Evolutionary conservation across 1,140 invertebrate genomes (phyloP).

Genomic region (Drosophila varians): DNA sequence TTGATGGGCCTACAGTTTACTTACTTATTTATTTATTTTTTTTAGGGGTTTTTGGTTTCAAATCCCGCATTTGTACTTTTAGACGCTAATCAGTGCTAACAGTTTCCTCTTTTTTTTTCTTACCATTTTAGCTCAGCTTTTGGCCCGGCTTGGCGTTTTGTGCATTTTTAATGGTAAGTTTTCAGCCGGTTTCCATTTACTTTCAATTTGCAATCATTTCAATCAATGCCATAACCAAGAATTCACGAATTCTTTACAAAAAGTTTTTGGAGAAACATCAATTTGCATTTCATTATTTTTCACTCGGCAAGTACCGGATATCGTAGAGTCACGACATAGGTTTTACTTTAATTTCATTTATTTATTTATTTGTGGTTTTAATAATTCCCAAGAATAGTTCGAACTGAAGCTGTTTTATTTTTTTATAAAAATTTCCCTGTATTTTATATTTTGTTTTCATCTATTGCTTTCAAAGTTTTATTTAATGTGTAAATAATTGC

Average conservation of each 20-base stretch:
- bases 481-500: too few relatives aligned
- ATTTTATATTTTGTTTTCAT: too few relatives aligned
- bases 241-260: neutral
- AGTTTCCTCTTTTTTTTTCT: slow-evolving; percentile 22
- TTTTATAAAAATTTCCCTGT: too few relatives aligned
- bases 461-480: too few relatives aligned
- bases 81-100: slow-evolving; percentile 56
- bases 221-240: neutral
- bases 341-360: too few relatives aligned
- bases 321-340: neutral
- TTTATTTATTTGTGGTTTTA: too few relatives aligned
- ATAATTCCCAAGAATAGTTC: too few relatives aligned
- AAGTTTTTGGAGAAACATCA: neutral
- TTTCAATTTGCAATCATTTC: neutral
- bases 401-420: too few relatives aligned
- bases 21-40: neutral
- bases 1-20: slow-evolving; percentile 66
- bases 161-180: slow-evolving; percentile 71
- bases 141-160: slow-evolving; percentile 24
- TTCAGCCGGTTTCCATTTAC: neutral
- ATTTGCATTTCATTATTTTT: neutral
- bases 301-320: neutral
- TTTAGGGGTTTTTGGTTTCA: slow-evolving; percentile 7
- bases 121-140: slow-evolving; percentile 21
- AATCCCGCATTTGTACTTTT: slow-evolving; percentile 17